Evolutionary conservation across 2,113 vertebrate species (phyloP).

Genomic region (Cinclus mexicanus): DNA sequence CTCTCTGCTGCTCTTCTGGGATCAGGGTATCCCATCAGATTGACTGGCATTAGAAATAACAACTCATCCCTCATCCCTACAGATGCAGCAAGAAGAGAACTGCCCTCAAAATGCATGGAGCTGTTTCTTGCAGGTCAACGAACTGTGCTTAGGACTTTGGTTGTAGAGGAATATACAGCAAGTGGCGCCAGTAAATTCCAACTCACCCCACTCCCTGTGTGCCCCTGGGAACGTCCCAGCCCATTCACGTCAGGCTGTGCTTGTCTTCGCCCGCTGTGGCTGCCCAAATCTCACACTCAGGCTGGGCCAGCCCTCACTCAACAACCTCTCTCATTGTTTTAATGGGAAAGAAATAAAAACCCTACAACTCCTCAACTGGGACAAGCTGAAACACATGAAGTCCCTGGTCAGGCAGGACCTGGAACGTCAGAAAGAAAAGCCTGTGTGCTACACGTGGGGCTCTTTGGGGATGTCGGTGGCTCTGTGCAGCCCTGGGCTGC

Average conservation of each 20-base stretch:
- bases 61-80: not conserved
- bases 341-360: not conserved
- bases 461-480: not conserved
- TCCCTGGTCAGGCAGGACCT: not conserved
- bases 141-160: not conserved
- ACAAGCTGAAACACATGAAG: not conserved
- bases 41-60: not conserved
- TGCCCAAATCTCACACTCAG: not conserved
- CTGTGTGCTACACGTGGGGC: rapidly evolving
- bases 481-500: not conserved
- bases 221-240: not conserved
- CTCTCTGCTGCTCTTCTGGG: not conserved
- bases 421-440: not conserved
- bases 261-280: not conserved
- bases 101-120: not conserved
- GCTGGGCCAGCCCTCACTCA: not conserved
- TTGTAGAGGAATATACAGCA: not conserved
- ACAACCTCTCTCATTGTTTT: not conserved
- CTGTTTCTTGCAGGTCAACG: not conserved
- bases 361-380: not conserved
- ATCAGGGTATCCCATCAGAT: not conserved
- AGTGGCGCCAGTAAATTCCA: not conserved
- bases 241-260: not conserved
- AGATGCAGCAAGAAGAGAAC: not conserved
- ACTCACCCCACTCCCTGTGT: not conserved